phyloP scores from a whole-genome alignment of 2,888 invertebrate genomes.

The Cyclophora albipunctata region DNA sequence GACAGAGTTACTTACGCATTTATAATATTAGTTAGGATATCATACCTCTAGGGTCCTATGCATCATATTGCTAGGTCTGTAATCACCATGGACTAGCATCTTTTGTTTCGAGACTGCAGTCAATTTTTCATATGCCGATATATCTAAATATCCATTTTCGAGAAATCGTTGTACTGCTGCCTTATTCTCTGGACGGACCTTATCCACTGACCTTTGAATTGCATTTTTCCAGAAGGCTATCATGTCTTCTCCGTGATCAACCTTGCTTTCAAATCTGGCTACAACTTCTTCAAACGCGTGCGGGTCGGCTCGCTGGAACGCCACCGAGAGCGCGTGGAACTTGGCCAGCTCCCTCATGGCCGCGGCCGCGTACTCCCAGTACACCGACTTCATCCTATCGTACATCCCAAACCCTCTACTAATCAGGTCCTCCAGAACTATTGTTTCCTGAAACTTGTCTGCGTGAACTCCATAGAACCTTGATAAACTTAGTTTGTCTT shows the following conservation, averaged over 20 bases:
- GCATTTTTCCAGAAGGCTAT: no score
- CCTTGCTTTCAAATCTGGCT: no score
- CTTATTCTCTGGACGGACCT: no score
- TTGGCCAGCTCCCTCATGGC: constrained; percentile 43
- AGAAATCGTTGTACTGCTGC: no score
- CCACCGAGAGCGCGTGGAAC: constrained; percentile 46
- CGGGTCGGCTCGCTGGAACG: constrained; percentile 19
- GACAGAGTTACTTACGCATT: no score
- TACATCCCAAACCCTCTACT: constrained; percentile 34
- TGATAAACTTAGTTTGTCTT: constrained; percentile 32
- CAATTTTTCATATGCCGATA: no score
- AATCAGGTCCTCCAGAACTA: constrained; percentile 36
- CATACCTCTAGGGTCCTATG: not conserved
- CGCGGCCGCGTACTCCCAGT: constrained; percentile 42
- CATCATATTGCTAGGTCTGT: not conserved
- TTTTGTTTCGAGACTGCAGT: not conserved
- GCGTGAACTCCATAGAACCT: constrained; percentile 34
- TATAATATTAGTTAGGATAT: no score
- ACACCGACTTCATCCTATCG: constrained; percentile 38
- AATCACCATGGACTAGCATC: not conserved
- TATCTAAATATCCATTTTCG: no score
- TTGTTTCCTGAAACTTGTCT: constrained; percentile 6
- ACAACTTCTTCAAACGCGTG: no score
- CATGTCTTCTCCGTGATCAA: no score
- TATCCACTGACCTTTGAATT: no score